phyloP scores from a whole-genome alignment of 2,113 vertebrate genomes.

The Australoheros scitulus region DNA sequence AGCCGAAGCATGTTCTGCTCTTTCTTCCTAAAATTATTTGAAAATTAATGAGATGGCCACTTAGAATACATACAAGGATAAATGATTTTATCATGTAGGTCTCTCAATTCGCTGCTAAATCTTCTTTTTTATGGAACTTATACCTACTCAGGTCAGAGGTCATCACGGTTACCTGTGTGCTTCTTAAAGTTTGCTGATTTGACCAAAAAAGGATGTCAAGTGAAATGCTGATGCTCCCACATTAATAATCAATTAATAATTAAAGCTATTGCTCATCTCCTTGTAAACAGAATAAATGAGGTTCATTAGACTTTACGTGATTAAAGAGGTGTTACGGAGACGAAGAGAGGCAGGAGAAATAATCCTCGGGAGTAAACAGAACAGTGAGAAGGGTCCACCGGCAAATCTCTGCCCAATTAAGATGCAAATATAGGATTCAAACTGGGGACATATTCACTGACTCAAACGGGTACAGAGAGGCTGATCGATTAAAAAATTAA shows the following conservation, averaged over 20 bases:
- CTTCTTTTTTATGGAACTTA: background rate
- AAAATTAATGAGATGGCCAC: too few species aligned
- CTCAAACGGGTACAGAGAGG: slow-evolving; percentile 17
- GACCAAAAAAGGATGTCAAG: background rate
- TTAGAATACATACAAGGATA: background rate
- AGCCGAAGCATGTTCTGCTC: background rate
- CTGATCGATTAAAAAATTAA: slow-evolving; percentile 55
- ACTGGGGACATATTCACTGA: slow-evolving; percentile 31
- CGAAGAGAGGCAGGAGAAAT: background rate
- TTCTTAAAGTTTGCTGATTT: slow-evolving; percentile 14
- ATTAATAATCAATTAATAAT: slow-evolving; percentile 20
- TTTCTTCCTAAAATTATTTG: background rate
- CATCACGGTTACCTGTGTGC: background rate
- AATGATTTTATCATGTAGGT: fast-evolving
- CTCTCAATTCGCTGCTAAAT: background rate
- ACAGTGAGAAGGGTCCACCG: background rate
- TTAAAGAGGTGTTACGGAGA: slow-evolving; percentile 45
- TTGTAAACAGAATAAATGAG: slow-evolving; percentile 59
- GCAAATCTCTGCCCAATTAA: slow-evolving; percentile 57
- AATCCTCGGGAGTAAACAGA: slow-evolving; percentile 38
- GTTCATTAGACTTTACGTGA: slow-evolving; percentile 57
- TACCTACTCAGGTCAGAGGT: slow-evolving; percentile 6
- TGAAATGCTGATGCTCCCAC: slow-evolving; percentile 17
- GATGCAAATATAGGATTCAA: slow-evolving; percentile 63
- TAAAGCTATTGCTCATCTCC: slow-evolving; percentile 45